Evolutionary conservation across 1,140 invertebrate genomes (phyloP), one percentile per base, ranked within the genome.

Genomic region (Drosophila bifasciata): DNA sequence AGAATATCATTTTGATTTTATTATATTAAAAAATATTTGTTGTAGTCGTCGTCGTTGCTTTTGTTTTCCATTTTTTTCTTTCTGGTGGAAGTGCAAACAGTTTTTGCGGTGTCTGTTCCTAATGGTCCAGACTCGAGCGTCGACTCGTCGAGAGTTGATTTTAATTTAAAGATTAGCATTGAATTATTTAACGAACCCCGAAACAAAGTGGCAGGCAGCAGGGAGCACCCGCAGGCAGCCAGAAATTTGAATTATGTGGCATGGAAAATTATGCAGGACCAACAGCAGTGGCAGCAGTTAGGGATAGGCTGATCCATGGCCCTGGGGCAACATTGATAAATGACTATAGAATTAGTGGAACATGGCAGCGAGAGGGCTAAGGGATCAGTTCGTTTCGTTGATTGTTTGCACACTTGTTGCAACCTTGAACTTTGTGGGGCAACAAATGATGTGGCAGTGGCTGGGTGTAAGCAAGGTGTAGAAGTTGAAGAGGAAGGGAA

Each of bases 91-190:
- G 36, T 50, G 68, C 72, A 73, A 83, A 78, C 64, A 78, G 49
- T 63, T 68, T 63, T 71, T 32, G 32, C 32, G 32, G 32, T 32
- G 61, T 56, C 72, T 71, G 66, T 15, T 61, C 45, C 3, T 72
- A 45, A 40, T 50, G 17, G 48, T 40, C 44, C 49, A 11, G 43
- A 40, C 19, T 40, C 40, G 23, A 15, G 23, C n/a, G 15, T 43
- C 39, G 25, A 28, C 4, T 25, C 23, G 75, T 69, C 59, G 74
- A 77, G 62, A 88, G 74, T 68, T 71, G 81, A 86, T 86, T 88
- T 79, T 88, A 83, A 86, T 86, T 86, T 86, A 88, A 88, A 88
- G 81, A 86, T 86, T 83, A 88, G 77, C 78, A 46, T 88, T 81
- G 78, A 85, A 85, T 88, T 88, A 86, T 88, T 81, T 74, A 88